Evolutionary conservation across 2,888 invertebrate genomes (phyloP).

Genomic region (Calliphora vomitoria): DNA sequence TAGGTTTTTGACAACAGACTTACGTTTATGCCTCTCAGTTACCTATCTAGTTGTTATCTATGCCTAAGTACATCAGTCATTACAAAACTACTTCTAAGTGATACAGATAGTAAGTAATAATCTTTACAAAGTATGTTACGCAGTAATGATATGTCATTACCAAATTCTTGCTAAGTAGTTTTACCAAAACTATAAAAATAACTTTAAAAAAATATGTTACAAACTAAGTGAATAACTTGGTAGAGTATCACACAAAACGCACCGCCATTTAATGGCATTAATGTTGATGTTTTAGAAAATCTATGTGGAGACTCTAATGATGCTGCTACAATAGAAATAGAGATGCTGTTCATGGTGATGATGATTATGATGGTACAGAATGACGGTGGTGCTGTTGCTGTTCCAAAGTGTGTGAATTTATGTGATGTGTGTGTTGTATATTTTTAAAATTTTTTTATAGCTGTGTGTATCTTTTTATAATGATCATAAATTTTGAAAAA

Average conservation of each 20-base stretch:
- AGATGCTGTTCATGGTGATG: background rate
- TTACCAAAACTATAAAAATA: background rate
- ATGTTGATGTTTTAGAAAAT: background rate
- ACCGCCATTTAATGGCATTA: background rate
- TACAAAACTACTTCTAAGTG: too few relatives aligned
- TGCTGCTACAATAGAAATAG: background rate
- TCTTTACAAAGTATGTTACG: too few relatives aligned
- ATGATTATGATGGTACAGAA: background rate
- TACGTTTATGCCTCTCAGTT: too few relatives aligned
- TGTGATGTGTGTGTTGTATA: background rate
- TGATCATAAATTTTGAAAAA: conserved; percentile 3
- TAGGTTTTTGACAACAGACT: too few relatives aligned
- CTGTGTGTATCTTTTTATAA: background rate
- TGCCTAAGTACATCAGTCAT: too few relatives aligned
- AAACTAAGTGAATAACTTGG: background rate
- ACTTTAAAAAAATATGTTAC: background rate
- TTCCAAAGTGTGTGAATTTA: conserved; percentile 12
- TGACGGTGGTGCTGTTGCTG: background rate
- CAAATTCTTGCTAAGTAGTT: too few relatives aligned
- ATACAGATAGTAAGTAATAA: too few relatives aligned
- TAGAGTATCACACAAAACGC: background rate
- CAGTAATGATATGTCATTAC: too few relatives aligned
- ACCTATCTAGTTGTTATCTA: too few relatives aligned
- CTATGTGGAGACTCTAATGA: background rate
- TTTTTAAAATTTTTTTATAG: conserved; percentile 23